These are phyloP conservation scores for Micromesistius poutassou DNA, from an alignment of 2,797 vertebrate genomes.

Conservation along the genomic window DNA sequence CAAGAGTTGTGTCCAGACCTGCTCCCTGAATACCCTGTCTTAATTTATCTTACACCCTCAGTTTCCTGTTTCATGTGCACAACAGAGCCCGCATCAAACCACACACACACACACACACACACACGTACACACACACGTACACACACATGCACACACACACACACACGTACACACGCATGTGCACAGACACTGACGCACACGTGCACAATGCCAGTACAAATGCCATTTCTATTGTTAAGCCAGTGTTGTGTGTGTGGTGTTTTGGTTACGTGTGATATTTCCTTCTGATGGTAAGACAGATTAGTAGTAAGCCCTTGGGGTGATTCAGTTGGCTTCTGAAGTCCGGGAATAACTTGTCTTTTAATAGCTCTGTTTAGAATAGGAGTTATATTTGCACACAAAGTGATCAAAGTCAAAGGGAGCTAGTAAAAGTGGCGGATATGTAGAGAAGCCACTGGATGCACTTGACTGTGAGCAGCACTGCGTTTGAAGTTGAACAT, in stretches of 20 bases:
- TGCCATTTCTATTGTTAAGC: conserved; percentile 37
- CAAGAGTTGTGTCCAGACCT: conserved; percentile 64
- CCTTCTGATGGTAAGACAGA: conserved; percentile 40
- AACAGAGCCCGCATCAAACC: conserved; percentile 60
- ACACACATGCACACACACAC: conserved; percentile 1
- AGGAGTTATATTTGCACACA: conserved; percentile 51
- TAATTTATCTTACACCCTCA: conserved; percentile 72
- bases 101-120: conserved; percentile 34
- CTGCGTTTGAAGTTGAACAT: conserved; percentile 10
- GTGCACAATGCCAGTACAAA: background rate
- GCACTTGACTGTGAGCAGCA: conserved; percentile 6
- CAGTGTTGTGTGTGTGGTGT: conserved; percentile 16
- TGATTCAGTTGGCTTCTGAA: conserved; percentile 41
- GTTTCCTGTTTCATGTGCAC: conserved; percentile 75
- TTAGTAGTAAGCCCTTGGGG: conserved; percentile 27
- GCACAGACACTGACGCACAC: conserved; percentile 7
- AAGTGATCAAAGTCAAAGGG: conserved; percentile 25
- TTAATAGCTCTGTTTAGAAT: conserved; percentile 38
- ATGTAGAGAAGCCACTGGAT: conserved; percentile 35
- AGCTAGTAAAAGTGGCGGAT: conserved; percentile 41
- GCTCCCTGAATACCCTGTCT: conserved; percentile 72
- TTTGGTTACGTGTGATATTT: conserved; percentile 34
- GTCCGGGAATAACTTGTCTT: conserved; percentile 55
- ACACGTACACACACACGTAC: conserved; percentile 37
- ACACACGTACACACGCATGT: conserved; percentile 35